A percentile compares a stretch with the other conserved stretches of the same genome.
These are phyloP conservation scores for Cygnus buccinator DNA, from an alignment of 2,113 vertebrate species.

Conservation along the genomic window DNA sequence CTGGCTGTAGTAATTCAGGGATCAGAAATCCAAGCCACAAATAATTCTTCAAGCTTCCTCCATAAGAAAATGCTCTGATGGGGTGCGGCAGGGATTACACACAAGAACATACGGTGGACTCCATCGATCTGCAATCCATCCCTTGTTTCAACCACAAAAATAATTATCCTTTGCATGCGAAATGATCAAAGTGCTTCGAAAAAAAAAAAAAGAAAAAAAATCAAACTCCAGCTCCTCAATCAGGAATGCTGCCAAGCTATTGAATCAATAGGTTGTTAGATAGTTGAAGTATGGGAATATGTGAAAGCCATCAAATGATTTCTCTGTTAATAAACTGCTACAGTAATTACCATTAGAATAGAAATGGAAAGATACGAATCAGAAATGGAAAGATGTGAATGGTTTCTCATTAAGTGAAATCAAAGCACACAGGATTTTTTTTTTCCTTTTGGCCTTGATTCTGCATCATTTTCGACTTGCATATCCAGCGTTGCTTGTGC, in stretches of 20 bases:
- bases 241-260: constrained; percentile 28
- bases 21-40: background rate
- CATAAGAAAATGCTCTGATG: background rate
- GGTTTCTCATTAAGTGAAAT: constrained; percentile 64
- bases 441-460: background rate
- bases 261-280: constrained; percentile 62
- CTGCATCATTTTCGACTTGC: rapidly evolving
- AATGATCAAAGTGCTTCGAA: background rate
- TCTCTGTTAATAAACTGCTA: constrained; percentile 67
- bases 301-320: constrained; percentile 62
- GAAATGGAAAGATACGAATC: constrained; percentile 52
- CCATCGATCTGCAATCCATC: background rate
- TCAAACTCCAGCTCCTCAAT: constrained; percentile 29
- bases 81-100: background rate
- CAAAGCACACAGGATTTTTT: background rate
- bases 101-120: background rate
- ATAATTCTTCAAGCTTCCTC: background rate
- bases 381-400: constrained; percentile 29
- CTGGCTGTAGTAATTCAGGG: background rate
- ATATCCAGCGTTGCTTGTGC: background rate
- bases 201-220: background rate
- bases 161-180: constrained; percentile 9
- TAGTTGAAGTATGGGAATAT: constrained; percentile 42
- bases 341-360: constrained; percentile 57
- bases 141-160: constrained; percentile 14